Percentiles rank a stretch among this genome's conserved stretches.
Conservation (phyloP, 2,797 vertebrate species). For the Trachops cirrhosus region DNA sequence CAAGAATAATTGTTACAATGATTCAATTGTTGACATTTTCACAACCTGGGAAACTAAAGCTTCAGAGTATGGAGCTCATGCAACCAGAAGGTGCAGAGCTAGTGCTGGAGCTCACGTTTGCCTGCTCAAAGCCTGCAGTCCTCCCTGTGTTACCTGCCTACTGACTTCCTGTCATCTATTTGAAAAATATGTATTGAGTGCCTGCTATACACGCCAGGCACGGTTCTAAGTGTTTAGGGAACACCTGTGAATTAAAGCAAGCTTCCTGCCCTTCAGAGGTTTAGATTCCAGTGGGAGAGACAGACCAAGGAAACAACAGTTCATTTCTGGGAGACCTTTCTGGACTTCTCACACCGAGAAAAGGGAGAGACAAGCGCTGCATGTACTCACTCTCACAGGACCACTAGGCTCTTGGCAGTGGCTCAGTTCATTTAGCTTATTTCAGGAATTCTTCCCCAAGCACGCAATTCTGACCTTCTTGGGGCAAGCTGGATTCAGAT, state of each 20-base stretch:
- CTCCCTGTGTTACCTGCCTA: not conserved
- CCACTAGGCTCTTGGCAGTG: rapidly evolving
- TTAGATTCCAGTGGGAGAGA: not conserved
- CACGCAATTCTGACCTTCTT: not conserved
- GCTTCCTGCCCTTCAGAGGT: not conserved
- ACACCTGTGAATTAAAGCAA: not conserved
- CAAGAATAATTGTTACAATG: not conserved
- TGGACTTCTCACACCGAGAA: not conserved
- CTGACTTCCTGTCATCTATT: not conserved
- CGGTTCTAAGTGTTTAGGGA: not conserved
- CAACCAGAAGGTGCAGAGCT: not conserved
- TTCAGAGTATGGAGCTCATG: not conserved
- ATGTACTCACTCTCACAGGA: not conserved
- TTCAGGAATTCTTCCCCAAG: not conserved
- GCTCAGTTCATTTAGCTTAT: constrained; percentile 71
- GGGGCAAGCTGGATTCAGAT: constrained; percentile 5
- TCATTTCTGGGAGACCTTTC: not conserved
- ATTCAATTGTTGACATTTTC: not conserved
- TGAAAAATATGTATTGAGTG: not conserved
- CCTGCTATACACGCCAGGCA: too few species aligned
- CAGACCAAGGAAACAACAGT: not conserved
- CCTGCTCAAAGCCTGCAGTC: not conserved
- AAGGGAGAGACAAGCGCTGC: not conserved
- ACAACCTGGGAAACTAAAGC: not conserved
- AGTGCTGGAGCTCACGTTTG: not conserved